phyloP scores from a whole-genome alignment of 2,888 invertebrate genomes.

The Margaritifera margaritifera region DNA sequence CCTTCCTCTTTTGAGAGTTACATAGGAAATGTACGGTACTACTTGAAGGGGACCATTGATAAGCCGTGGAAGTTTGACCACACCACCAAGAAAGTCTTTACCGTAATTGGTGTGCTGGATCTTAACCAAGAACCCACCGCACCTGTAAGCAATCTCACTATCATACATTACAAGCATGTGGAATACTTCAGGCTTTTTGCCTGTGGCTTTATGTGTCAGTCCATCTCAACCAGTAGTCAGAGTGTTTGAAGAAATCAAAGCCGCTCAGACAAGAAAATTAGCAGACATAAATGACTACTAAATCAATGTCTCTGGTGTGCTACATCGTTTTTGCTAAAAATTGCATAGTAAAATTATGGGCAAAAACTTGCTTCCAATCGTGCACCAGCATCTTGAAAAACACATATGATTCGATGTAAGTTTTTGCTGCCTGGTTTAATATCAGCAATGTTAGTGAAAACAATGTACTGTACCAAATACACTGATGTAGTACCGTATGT shows the following conservation, averaged over 20 bases:
- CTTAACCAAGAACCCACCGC: conserved; percentile 77
- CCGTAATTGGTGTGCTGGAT: conserved; percentile 86
- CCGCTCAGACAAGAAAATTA: too few relatives aligned
- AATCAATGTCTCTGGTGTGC: too few relatives aligned
- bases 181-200: too few relatives aligned
- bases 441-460: not conserved
- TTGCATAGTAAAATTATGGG: too few relatives aligned
- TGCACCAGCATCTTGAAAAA: too few relatives aligned
- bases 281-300: too few relatives aligned
- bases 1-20: conserved; percentile 67
- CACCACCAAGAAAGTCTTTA: conserved; percentile 86
- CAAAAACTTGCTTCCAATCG: too few relatives aligned
- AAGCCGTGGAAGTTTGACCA: conserved; percentile 89
- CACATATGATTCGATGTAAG: not conserved
- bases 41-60: conserved; percentile 85
- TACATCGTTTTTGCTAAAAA: too few relatives aligned
- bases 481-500: too few relatives aligned
- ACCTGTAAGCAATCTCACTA: conserved; percentile 29
- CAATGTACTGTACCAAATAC: too few relatives aligned
- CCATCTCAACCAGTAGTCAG: not conserved
- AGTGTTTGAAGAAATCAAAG: not conserved
- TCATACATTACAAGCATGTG: too few relatives aligned
- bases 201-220: not conserved
- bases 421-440: not conserved
- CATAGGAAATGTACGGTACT: conserved; percentile 83